Percentiles rank a stretch among this genome's conserved stretches.
Evolutionary conservation across 2,797 vertebrate species (phyloP).

Genomic region (Huso huso): DNA sequence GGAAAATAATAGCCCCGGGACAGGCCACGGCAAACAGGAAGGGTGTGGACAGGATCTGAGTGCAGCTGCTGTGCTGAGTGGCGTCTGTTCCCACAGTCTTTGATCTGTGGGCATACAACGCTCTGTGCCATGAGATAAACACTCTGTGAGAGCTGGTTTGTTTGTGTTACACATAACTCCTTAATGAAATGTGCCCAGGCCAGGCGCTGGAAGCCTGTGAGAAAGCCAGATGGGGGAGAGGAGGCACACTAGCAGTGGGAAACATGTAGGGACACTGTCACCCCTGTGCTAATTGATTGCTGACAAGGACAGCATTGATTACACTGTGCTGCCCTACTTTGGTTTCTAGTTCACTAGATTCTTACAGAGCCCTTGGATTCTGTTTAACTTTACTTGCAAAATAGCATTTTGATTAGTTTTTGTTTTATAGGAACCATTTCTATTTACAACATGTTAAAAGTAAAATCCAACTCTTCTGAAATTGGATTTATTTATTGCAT

Average conservation of each 20-base stretch:
- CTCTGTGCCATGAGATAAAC: constrained; percentile 66
- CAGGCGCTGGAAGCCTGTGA: constrained; percentile 28
- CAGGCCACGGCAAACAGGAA: constrained; percentile 68
- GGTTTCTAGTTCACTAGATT: constrained; percentile 7
- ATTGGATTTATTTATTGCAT: too few species aligned
- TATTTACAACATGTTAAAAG: too few species aligned
- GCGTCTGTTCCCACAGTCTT: constrained; percentile 68
- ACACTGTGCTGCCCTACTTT: constrained; percentile 10
- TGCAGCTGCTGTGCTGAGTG: constrained; percentile 57
- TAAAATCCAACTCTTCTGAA: too few species aligned
- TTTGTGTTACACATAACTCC: constrained; percentile 54
- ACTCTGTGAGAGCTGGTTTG: constrained; percentile 47
- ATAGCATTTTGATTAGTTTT: neutral
- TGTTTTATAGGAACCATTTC: neutral
- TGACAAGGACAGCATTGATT: constrained; percentile 19
- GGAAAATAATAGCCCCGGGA: constrained; percentile 65
- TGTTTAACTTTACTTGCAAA: neutral
- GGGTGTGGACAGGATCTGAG: constrained; percentile 74
- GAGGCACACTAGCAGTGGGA: constrained; percentile 19
- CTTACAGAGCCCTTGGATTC: constrained; percentile 5
- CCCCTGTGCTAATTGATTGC: constrained; percentile 21
- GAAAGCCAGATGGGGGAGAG: constrained; percentile 20
- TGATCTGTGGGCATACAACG: constrained; percentile 59
- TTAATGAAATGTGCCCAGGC: constrained; percentile 37
- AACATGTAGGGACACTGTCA: constrained; percentile 23